A percentile compares a stretch with the other conserved stretches of the same genome.
Evolutionary conservation across 2,888 invertebrate genomes (phyloP).

Genomic region (Oscheius sp.): DNA sequence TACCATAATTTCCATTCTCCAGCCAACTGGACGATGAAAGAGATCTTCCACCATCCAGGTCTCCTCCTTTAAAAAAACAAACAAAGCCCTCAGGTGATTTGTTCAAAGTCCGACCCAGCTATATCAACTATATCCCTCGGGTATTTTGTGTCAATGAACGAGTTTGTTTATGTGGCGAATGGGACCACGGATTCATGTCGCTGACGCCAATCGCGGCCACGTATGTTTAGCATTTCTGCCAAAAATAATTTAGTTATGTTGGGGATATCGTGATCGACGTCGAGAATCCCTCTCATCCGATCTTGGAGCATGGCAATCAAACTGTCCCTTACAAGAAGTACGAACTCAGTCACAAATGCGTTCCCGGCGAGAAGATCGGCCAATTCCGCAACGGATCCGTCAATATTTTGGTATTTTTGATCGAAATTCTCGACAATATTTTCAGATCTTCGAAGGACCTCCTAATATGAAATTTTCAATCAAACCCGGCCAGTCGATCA

Average conservation of each 20-base stretch:
- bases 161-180: background rate
- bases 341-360: background rate
- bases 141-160: background rate
- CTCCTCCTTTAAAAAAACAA: background rate
- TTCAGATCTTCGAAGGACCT: background rate
- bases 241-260: too few species aligned
- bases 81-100: background rate
- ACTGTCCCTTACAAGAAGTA: background rate
- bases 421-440: background rate
- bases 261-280: background rate
- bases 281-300: background rate
- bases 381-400: background rate
- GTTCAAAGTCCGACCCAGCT: background rate
- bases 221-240: too few species aligned
- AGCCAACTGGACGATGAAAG: constrained; percentile 84
- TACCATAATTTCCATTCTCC: constrained; percentile 96
- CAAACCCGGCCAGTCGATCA: background rate
- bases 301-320: background rate
- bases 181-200: background rate
- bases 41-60: constrained; percentile 91
- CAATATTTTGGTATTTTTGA: background rate
- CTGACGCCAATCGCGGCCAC: background rate
- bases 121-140: background rate
- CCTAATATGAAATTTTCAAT: background rate
- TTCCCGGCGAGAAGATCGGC: background rate